A percentile compares a stretch with the other conserved stretches of the same genome.
These are phyloP conservation scores for Zaprionus ghesquierei DNA, from an alignment of 1,140 invertebrate species.

Conservation along the genomic window DNA sequence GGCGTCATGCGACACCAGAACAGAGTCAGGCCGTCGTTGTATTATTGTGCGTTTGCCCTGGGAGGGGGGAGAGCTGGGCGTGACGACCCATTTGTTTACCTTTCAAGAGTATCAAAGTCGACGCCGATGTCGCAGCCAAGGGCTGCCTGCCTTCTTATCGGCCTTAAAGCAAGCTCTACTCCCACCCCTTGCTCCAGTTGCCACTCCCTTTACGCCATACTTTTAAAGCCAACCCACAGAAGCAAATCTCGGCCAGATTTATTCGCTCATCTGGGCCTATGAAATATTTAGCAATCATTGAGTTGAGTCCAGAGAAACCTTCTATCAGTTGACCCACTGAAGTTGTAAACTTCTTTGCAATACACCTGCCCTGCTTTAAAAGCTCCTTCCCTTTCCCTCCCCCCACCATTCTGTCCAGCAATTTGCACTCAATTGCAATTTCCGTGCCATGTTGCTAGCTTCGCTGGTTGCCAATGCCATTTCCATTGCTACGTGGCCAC, in stretches of 20 bases:
- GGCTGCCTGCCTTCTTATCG: slow-evolving; percentile 7
- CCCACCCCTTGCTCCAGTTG: neutral
- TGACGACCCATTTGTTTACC: slow-evolving; percentile 24
- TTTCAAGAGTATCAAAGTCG: slow-evolving; percentile 12
- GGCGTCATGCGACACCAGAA: neutral
- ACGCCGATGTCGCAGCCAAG: neutral
- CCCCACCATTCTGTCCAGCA: slow-evolving; percentile 18
- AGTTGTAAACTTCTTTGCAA: neutral
- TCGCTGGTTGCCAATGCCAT: slow-evolving; percentile 51
- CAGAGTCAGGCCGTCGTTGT: neutral
- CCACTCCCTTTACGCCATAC: neutral
- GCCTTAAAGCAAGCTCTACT: neutral
- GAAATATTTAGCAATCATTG: slow-evolving; percentile 31
- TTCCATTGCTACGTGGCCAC: slow-evolving; percentile 64
- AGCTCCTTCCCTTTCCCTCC: neutral
- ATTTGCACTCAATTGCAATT: slow-evolving; percentile 80
- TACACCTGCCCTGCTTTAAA: neutral
- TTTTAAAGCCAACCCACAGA: slow-evolving; percentile 11
- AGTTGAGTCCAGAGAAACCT: neutral
- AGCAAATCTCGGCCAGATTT: slow-evolving; percentile 37
- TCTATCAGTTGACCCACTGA: slow-evolving; percentile 13
- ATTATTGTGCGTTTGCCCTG: too few species aligned
- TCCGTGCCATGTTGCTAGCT: slow-evolving; percentile 51
- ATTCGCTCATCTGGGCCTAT: slow-evolving; percentile 24
- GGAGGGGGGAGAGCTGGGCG: neutral